Evolutionary conservation across 1,140 invertebrate species (phyloP), one percentile per base, ranked within the genome.

Genomic region (Heliconius melpomene): DNA sequence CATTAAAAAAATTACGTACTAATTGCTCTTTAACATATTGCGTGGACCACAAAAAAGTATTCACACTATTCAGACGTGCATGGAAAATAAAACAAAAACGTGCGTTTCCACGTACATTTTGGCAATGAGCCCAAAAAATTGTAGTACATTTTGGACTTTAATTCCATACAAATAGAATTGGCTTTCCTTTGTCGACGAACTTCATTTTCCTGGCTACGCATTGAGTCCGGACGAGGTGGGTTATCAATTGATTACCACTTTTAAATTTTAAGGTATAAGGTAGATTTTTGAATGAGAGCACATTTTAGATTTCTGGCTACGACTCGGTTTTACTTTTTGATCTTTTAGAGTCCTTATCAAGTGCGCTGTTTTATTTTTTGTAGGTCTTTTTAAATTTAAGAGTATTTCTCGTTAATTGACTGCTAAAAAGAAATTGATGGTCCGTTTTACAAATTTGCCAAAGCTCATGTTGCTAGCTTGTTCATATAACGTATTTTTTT

Each of bases 71-170:
- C 85, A 86, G 80, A 86, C 80, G 82, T 86, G 87, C 83, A 79
- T 84, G 89, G 87, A 89, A 89, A 87, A 90, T 83, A 85, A 66
- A 79, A 86, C 83, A 78, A 85, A 88, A 89, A 87, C 85, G 84
- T 84, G 85, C 87, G 83, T 86, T 86, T 82, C 78, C 83, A 85
- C 85, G 83, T 79, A 85, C 84, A 82, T 74, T 88, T 46, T 89
- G 88, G 88, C 88, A 84, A 71, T 46, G 66, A 79, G 85, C 87
- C 87, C 84, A 82, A 78, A 83, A 73, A 78, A 26, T 20, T 32
- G 52, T 26, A 79, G 72, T 26, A 36, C 26, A 79, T 66, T 80
- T 79, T 77, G 46, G 38, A 79, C 72, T 74, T 46, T 82, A 82
- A 36, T 9, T 6, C 50, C 7, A 16, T 26, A 20, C 20, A 16